Conservation (phyloP, 2,797 vertebrate species). For the Pipistrellus nathusii region DNA sequence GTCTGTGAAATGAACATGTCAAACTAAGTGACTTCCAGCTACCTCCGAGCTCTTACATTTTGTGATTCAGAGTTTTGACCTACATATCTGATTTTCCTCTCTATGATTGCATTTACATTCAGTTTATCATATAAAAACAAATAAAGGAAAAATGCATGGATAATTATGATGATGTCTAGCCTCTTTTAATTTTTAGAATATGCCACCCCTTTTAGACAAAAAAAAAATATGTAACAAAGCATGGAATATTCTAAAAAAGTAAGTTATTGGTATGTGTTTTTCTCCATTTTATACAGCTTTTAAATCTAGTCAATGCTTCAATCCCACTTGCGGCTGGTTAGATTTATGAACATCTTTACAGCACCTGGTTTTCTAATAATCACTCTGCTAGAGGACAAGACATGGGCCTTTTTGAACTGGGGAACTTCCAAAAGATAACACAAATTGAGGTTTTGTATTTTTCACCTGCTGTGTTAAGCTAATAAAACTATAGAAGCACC, state of each 20-base stretch:
- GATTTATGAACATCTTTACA: slow-evolving; percentile 67
- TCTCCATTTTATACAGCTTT: slow-evolving; percentile 70
- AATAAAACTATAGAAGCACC: background rate
- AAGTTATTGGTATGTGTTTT: slow-evolving; percentile 55
- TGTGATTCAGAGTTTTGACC: background rate
- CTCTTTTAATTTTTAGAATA: background rate
- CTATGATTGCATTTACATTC: background rate
- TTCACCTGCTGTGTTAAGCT: background rate
- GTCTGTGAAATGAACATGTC: background rate
- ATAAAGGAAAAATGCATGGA: background rate
- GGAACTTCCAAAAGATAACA: slow-evolving; percentile 23
- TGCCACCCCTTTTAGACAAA: background rate
- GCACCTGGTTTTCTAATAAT: slow-evolving; percentile 65
- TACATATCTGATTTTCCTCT: background rate
- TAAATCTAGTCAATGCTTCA: slow-evolving; percentile 55
- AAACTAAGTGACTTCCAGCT: background rate
- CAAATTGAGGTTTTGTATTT: slow-evolving; percentile 6
- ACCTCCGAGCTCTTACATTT: background rate
- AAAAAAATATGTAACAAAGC: background rate
- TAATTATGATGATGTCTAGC: background rate
- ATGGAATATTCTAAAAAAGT: background rate
- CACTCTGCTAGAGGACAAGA: slow-evolving; percentile 57
- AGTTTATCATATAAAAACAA: background rate
- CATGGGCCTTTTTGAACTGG: slow-evolving; percentile 29
- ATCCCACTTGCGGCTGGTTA: slow-evolving; percentile 47